Evolutionary conservation across 1,140 invertebrate genomes (phyloP), one percentile per base, ranked within the genome.

Genomic region (Sarcophaga bullata): DNA sequence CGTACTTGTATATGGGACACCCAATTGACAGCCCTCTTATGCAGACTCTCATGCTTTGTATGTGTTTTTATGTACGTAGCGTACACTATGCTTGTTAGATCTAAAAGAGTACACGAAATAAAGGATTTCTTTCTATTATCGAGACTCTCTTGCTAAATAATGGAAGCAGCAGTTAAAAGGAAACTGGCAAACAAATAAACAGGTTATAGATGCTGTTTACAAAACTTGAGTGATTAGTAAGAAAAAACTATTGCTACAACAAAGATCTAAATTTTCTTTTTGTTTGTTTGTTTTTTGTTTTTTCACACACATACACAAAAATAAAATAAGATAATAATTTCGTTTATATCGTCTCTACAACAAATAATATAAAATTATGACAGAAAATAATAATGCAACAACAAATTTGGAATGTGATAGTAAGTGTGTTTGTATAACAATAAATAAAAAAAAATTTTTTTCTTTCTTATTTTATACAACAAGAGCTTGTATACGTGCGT

Each of bases 331-430:
- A n/a, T n/a, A 5, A 52, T 46, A 73, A 73, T 11, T 47, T 25
- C 17, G 6, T 73, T 73, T 25, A 73, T 73, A n/a, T 76, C 25
- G 19, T 68, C 17, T 68, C 0, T 68, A 68, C 8, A 37, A 37
- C 4, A 37, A 37, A 37, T 37, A 52, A 52, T 3, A 13, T 52
- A 8, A 17, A n/a, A 50, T n/a, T 11, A 78, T 78, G 75, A n/a
- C 75, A 3, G 48, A 68, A 68, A 68, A 68, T 68, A 68, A 19
- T n/a, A 13, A 19, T 11, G 25, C 49, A 8, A 47, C 73, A 48
- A 48, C 48, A 10, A 78, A 48, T 50, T 50, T 78, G 10, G 48
- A 78, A 17, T 78, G 75, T 52, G 75, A 78, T 49, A 78, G 75
- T 78, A 78, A 78, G 75, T 52, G 50, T 50, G 6, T 49, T n/a